Evolutionary conservation across 1,140 invertebrate genomes (phyloP).

Genomic region (Batillaria attramentaria): DNA sequence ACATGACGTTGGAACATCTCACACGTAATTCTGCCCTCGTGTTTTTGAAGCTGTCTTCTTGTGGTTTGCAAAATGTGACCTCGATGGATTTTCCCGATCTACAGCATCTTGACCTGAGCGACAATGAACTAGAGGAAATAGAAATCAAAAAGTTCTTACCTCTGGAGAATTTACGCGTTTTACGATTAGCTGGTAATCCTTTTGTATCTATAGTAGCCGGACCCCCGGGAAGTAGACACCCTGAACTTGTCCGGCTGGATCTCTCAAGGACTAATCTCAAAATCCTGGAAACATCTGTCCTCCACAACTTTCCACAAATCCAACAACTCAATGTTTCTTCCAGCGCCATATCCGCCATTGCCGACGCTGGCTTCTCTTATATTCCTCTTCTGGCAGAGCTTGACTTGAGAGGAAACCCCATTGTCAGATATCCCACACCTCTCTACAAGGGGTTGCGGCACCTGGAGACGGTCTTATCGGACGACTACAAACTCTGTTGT

Average conservation of each 20-base stretch:
- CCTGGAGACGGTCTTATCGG: constrained; percentile 28
- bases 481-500: constrained; percentile 47
- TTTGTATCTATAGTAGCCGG: not conserved
- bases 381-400: not conserved
- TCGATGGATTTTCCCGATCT: not conserved
- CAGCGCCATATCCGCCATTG: not conserved
- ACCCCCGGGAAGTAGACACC: not conserved
- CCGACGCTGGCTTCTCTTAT: constrained; percentile 10
- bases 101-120: constrained; percentile 16
- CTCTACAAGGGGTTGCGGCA: constrained; percentile 14
- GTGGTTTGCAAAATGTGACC: constrained; percentile 3
- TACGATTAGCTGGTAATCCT: constrained; percentile 21
- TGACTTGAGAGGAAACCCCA: constrained; percentile 25
- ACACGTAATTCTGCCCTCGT: not conserved
- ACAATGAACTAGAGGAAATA: constrained; percentile 17
- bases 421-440: constrained; percentile 27
- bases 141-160: not conserved
- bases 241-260: not conserved
- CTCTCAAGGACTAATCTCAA: constrained; percentile 3
- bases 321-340: not conserved
- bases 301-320: constrained; percentile 11
- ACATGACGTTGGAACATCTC: not conserved
- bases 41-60: not conserved
- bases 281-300: not conserved
- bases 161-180: constrained; percentile 10